These are phyloP conservation scores for Polypterus senegalus DNA, from an alignment of 2,113 vertebrate genomes.

Conservation along the genomic window DNA sequence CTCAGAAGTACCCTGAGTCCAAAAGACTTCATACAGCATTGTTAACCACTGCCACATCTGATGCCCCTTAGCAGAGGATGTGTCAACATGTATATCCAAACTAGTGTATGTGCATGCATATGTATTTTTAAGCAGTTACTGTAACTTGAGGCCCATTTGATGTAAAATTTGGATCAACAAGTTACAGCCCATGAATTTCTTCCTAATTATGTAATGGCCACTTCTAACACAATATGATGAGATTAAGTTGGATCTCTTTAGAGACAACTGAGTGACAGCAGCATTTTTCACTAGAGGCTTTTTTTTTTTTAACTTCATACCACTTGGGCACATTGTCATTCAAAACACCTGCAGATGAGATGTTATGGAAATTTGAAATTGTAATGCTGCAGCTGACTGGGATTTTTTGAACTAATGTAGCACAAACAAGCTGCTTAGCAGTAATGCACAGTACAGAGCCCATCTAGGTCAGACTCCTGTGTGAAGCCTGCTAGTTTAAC, in stretches of 20 bases:
- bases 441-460: neutral
- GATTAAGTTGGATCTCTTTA: neutral
- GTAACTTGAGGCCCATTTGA: no score
- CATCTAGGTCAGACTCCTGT: constrained; percentile 2
- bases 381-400: neutral
- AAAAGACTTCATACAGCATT: no score
- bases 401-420: neutral
- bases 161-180: no score
- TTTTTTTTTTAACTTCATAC: neutral
- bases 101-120: no score
- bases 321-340: neutral
- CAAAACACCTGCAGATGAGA: neutral
- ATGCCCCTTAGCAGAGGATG: no score
- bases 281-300: neutral
- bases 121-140: no score
- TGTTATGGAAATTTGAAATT: neutral
- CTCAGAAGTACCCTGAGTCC: no score
- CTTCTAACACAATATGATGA: neutral
- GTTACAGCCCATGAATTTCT: neutral
- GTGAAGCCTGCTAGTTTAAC: neutral
- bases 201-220: neutral
- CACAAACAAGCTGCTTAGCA: constrained; percentile 1
- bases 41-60: no score
- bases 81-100: no score
- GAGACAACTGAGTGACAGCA: neutral